A percentile compares a stretch with the other conserved stretches of the same genome.
phyloP scores from a whole-genome alignment of 2,797 vertebrate genomes.

The Molossus molossus region DNA sequence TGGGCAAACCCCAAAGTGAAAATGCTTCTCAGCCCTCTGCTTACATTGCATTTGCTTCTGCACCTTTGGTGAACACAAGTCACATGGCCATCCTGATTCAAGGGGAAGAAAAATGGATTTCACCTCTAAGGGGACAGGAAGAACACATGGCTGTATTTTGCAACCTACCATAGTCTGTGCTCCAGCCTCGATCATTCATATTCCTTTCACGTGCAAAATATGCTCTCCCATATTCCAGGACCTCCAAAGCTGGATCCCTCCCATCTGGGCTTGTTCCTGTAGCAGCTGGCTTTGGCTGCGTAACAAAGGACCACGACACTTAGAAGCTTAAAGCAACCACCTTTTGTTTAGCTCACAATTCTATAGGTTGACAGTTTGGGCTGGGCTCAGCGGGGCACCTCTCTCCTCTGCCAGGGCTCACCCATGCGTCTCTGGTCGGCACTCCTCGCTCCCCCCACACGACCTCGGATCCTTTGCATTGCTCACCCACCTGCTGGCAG shows the following conservation, averaged over 20 bases:
- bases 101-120: background rate
- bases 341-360: conserved; percentile 37
- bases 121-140: background rate
- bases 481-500: background rate
- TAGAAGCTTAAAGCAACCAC: background rate
- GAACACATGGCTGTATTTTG: background rate
- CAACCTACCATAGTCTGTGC: background rate
- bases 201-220: background rate
- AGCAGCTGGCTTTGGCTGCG: background rate
- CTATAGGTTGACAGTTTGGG: background rate
- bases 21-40: background rate
- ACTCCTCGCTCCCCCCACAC: background rate
- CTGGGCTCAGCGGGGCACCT: background rate
- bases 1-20: background rate
- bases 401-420: background rate
- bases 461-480: background rate
- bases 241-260: background rate
- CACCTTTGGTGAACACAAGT: background rate
- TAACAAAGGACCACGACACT: background rate
- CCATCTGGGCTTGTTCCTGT: background rate
- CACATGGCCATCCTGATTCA: background rate
- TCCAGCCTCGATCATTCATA: background rate
- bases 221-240: background rate
- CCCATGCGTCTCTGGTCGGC: background rate
- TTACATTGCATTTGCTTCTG: background rate